Percentiles rank a stretch among this genome's conserved stretches.
Evolutionary conservation across 1,140 invertebrate species (phyloP).

Genomic region (Rhagoletis zephyria): DNA sequence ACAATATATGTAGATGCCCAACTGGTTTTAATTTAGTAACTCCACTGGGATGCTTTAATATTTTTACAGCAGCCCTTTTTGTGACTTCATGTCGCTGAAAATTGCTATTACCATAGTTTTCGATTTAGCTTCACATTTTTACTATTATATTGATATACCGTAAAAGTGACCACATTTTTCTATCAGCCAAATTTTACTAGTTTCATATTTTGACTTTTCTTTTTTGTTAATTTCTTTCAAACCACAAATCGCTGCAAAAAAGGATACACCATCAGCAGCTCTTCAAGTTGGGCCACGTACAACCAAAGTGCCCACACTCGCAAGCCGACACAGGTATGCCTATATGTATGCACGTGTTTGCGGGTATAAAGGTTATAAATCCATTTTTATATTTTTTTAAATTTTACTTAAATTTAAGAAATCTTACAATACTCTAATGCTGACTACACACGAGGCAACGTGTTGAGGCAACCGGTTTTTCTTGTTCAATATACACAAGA

Average conservation of each 20-base stretch:
- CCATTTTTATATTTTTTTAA: background rate
- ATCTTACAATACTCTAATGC: too few species aligned
- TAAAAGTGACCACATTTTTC: conserved; percentile 20
- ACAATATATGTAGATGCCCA: too few species aligned
- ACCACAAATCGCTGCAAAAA: conserved; percentile 9
- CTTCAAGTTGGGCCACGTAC: background rate
- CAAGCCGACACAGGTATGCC: background rate
- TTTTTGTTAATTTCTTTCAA: background rate
- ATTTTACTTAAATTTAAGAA: too few species aligned
- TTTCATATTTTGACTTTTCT: background rate
- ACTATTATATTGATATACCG: conserved; percentile 1
- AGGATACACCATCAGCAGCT: background rate
- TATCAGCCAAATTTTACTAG: background rate
- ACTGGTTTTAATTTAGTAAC: too few species aligned
- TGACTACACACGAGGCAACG: too few species aligned
- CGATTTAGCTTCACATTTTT: background rate
- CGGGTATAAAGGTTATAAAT: background rate
- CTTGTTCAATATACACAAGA: too few species aligned
- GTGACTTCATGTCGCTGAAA: background rate
- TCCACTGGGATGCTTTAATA: too few species aligned
- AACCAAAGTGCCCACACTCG: background rate
- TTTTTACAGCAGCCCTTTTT: too few species aligned
- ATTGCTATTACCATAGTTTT: background rate
- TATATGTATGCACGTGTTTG: background rate
- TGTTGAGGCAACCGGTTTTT: too few species aligned